Conservation (phyloP, 2,797 vertebrate species). For the Crenichthys baileyi region DNA sequence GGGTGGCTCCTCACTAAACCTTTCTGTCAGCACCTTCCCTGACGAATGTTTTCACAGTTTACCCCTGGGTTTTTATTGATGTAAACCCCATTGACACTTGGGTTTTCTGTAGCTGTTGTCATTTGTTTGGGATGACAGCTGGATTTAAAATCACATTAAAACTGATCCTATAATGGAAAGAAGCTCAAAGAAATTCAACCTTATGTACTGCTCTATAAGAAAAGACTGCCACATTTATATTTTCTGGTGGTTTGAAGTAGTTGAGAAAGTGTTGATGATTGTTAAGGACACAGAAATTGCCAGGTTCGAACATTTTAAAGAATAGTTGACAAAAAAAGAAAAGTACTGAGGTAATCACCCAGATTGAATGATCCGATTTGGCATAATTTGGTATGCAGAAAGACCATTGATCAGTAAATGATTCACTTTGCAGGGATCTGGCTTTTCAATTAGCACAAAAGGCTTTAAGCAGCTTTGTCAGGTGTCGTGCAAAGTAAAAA, state of each 20-base stretch:
- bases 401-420: not conserved
- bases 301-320: not conserved
- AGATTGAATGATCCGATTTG: not conserved
- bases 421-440: not conserved
- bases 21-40: conserved; percentile 61
- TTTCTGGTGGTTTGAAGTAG: not conserved
- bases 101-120: not conserved
- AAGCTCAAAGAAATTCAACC: not conserved
- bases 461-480: no score
- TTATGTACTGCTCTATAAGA: not conserved
- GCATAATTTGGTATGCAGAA: not conserved
- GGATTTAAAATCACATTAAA: not conserved
- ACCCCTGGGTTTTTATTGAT: conserved; percentile 50
- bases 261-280: not conserved
- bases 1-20: conserved; percentile 33
- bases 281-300: not conserved
- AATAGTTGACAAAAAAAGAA: not conserved
- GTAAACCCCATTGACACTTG: conserved; percentile 59
- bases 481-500: no score
- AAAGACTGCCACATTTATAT: conserved; percentile 3
- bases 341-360: not conserved
- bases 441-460: not conserved
- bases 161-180: not conserved
- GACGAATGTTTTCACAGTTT: conserved; percentile 55
- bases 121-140: conserved; percentile 13